Evolutionary conservation across 1,140 invertebrate species (phyloP), one percentile per base, ranked within the genome.

Genomic region (Musca vetustissima): DNA sequence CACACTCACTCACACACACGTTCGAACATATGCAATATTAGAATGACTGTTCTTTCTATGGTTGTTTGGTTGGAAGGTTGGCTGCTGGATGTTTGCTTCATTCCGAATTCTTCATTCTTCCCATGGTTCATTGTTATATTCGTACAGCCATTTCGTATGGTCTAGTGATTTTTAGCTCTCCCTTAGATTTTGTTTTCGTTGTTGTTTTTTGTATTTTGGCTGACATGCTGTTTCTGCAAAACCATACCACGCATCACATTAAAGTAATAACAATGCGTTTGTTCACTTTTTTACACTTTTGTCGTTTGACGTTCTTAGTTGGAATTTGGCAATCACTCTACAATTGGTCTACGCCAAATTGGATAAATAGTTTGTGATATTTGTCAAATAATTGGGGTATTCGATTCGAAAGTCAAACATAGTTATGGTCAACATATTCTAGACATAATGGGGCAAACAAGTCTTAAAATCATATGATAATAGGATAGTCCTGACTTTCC

Each of bases 191-290:
- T 52, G 1, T 49, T 9, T 19, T 52, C 2, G 4, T 19, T 6
- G 1, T 52, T 21, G n/a, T 6, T 19, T 21, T 52, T 22, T 61
- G 36, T 61, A 2, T 43, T 61, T 61, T 61, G n/a, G 32, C 19
- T 61, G 57, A 61, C n/a, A 61, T 61, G 57, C 17, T 61, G 57
- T 61, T 61, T 36, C 57, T 61, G 32, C 13, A 36, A 57, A 61
- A 11, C 19, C 28, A 36, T 43, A 61, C 28, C 28, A 61, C 57
- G 57, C 57, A 9, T 61, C 36, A 61, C 19, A 61, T 61, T 36
- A 61, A 36, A 61, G 57, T 61, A 61, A 61, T 61, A 61, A 61
- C 57, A 61, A 61, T 61, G 57, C 57, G 57, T 61, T 61, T 28
- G 25, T 32, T 28, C 57, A 21, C 36, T 61, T 61, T 32, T n/a